phyloP scores from a whole-genome alignment of 2,113 vertebrate species.

The Oncorhynchus clarkii region DNA sequence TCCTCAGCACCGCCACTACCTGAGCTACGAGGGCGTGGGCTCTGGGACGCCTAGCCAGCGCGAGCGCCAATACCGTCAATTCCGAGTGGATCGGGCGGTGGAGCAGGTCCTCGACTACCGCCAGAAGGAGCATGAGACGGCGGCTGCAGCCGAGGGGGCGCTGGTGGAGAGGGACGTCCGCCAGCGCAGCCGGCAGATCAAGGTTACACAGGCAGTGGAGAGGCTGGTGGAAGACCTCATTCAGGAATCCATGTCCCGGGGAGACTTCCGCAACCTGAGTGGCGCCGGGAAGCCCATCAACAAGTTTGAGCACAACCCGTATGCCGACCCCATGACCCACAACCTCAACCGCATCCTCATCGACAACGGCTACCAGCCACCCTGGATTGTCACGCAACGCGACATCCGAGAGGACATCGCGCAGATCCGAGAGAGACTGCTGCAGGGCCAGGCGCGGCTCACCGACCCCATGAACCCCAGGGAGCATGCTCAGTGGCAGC shows the following conservation, averaged over 20 bases:
- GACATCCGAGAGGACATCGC: conserved; percentile 84
- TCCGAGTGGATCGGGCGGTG: conserved; percentile 82
- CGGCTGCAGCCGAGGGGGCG: conserved; percentile 68
- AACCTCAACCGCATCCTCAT: conserved; percentile 96
- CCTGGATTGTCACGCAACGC: conserved; percentile 89
- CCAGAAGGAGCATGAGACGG: conserved; percentile 75
- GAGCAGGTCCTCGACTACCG: conserved; percentile 88
- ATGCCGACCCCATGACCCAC: conserved; percentile 95
- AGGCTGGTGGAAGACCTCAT: conserved; percentile 95
- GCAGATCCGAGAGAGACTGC: conserved; percentile 69
- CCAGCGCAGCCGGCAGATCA: conserved; percentile 81
- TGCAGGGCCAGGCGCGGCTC: conserved; percentile 72
- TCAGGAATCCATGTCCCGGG: conserved; percentile 94
- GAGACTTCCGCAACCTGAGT: conserved; percentile 90
- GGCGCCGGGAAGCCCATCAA: conserved; percentile 88
- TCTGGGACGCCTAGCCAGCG: conserved; percentile 89
- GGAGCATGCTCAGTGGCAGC: conserved; percentile 75
- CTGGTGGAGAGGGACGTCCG: conserved; percentile 75
- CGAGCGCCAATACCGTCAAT: conserved; percentile 87
- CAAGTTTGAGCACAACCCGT: conserved; percentile 87
- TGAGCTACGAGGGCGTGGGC: conserved; percentile 90
- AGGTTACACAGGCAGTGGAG: conserved; percentile 92
- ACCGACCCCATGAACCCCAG: conserved; percentile 70
- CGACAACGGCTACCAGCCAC: conserved; percentile 93
- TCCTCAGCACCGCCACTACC: conserved; percentile 88